Evolutionary conservation across 2,113 vertebrate species (phyloP).

Genomic region (Calidris pugnax): DNA sequence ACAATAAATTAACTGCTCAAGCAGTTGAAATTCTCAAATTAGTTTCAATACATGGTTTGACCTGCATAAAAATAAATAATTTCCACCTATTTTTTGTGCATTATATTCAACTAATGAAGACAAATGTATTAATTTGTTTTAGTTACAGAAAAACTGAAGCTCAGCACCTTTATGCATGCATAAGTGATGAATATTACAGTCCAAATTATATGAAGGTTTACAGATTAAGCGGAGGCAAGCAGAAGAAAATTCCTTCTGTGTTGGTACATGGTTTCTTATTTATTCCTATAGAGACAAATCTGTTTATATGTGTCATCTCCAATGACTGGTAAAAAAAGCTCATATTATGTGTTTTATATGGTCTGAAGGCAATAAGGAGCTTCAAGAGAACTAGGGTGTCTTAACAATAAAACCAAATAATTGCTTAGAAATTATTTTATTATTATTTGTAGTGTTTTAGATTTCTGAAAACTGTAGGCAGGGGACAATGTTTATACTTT

Average conservation of each 20-base stretch:
- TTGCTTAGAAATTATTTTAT: not conserved
- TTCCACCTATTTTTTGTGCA: conserved; percentile 39
- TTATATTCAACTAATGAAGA: conserved; percentile 72
- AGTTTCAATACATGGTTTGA: conserved; percentile 60
- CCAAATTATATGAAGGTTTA: conserved; percentile 64
- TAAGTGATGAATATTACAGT: conserved; percentile 67
- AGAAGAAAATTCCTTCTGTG: conserved; percentile 4
- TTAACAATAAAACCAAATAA: not conserved
- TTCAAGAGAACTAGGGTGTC: not conserved
- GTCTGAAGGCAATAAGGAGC: not conserved
- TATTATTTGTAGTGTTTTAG: not conserved
- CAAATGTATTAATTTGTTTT: conserved; percentile 70
- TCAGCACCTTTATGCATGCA: conserved; percentile 46
- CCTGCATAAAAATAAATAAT: conserved; percentile 66
- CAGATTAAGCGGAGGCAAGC: conserved; percentile 27
- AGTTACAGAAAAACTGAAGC: conserved; percentile 55
- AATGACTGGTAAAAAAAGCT: not conserved
- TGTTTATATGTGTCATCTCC: not conserved
- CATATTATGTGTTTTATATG: not conserved
- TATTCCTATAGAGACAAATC: not conserved
- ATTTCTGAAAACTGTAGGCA: not conserved
- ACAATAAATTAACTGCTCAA: conserved; percentile 49
- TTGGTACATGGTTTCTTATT: not conserved
- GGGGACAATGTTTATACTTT: not conserved
- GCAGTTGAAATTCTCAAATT: conserved; percentile 53